Conservation (phyloP, 2,888 invertebrate genomes). For the Polydrusus cervinus region DNA sequence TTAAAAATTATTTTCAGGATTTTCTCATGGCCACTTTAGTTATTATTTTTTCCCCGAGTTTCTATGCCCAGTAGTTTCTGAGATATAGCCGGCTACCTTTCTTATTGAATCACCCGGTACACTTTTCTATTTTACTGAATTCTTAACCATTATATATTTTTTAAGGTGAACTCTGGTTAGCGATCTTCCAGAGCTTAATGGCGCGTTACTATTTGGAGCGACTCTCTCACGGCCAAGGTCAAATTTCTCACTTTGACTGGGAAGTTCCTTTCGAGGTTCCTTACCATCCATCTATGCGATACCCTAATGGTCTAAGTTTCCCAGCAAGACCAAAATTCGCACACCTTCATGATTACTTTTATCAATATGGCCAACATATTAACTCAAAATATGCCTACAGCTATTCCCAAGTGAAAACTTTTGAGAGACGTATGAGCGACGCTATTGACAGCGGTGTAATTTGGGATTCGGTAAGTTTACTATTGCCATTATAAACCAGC, state of each 20-base stretch:
- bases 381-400: conserved; percentile 73
- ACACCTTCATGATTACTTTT: conserved; percentile 62
- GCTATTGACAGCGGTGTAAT: conserved; percentile 75
- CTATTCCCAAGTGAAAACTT: conserved; percentile 68
- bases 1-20: too few species aligned
- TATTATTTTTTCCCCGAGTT: too few species aligned
- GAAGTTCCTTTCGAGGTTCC: conserved; percentile 71
- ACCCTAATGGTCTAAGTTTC: conserved; percentile 79
- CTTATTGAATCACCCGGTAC: too few species aligned
- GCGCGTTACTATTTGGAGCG: conserved; percentile 83
- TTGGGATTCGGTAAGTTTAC: conserved; percentile 21
- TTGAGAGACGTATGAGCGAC: conserved; percentile 75
- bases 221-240: conserved; percentile 79
- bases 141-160: too few species aligned
- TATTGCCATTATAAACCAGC: too few species aligned
- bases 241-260: conserved; percentile 76
- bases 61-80: too few species aligned
- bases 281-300: conserved; percentile 77
- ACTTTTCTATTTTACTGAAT: too few species aligned
- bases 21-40: too few species aligned
- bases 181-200: neutral
- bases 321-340: conserved; percentile 77
- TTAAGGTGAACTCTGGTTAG: neutral
- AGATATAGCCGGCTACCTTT: too few species aligned
- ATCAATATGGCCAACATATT: conserved; percentile 65